phyloP scores from a whole-genome alignment of 2,797 vertebrate genomes.

The Acrocephalus scirpaceus region DNA sequence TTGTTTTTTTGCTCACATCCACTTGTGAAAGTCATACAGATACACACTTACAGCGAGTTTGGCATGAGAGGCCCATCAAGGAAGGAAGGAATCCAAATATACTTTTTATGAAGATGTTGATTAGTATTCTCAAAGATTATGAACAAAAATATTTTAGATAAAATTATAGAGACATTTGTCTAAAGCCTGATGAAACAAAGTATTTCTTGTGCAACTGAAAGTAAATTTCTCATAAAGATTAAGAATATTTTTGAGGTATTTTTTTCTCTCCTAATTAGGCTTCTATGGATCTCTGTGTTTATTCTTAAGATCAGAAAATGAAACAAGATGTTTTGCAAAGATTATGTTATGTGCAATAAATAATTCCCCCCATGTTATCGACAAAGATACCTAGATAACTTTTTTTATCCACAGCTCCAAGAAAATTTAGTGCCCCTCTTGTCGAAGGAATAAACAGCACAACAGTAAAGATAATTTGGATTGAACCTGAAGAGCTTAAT shows the following conservation, averaged over 20 bases:
- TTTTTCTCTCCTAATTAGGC: not conserved
- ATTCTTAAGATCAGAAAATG: not conserved
- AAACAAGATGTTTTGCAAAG: not conserved
- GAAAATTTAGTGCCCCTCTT: constrained; percentile 76
- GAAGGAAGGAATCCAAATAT: not conserved
- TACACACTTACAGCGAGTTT: not conserved
- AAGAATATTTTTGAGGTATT: not conserved
- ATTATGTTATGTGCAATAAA: not conserved
- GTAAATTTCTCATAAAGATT: not conserved
- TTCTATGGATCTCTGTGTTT: not conserved
- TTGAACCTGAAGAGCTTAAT: constrained; percentile 83
- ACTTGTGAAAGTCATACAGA: not conserved
- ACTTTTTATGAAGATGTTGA: not conserved
- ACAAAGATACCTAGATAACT: not conserved
- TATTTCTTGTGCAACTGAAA: not conserved
- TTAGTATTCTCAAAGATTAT: not conserved
- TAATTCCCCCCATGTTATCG: not conserved
- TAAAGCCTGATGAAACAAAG: not conserved
- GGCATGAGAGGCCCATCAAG: not conserved
- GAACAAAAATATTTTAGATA: not conserved
- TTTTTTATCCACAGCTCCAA: constrained; percentile 79
- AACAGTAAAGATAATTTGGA: constrained; percentile 81
- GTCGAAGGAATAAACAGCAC: constrained; percentile 82
- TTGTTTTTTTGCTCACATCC: not conserved
- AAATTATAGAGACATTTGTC: not conserved